Conservation (phyloP, 2,113 vertebrate species). For the Dascyllus trimaculatus region DNA sequence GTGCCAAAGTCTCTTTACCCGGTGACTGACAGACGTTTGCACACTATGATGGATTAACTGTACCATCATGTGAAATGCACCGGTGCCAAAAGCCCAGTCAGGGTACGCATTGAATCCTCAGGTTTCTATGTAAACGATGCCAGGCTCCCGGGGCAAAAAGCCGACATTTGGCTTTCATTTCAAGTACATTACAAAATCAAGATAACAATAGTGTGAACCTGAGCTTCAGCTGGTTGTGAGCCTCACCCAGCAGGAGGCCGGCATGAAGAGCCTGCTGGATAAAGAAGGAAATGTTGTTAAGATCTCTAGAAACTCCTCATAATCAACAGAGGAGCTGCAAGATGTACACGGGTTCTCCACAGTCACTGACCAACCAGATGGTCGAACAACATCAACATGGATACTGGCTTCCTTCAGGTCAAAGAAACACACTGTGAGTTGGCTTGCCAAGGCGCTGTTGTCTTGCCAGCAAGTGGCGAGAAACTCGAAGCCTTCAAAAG, state of each 20-base stretch:
- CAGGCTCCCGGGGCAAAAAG: constrained; percentile 13
- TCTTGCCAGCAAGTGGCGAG: constrained; percentile 17
- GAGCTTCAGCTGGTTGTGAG: constrained; percentile 1
- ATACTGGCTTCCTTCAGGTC: constrained; percentile 25
- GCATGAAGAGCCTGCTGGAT: neutral
- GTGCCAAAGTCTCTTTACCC: neutral
- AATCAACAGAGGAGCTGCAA: constrained; percentile 11
- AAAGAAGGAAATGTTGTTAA: neutral
- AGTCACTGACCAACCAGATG: constrained; percentile 15
- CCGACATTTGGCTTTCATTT: constrained; percentile 34
- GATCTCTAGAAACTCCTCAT: neutral
- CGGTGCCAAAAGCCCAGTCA: constrained; percentile 12
- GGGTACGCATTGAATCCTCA: constrained; percentile 8
- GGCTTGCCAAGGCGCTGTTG: neutral
- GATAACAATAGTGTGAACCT: neutral
- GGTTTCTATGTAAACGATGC: neutral
- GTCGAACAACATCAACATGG: constrained; percentile 10
- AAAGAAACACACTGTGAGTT: constrained; percentile 20
- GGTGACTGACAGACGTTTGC: constrained; percentile 23
- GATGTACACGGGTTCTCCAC: constrained; percentile 8
- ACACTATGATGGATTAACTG: constrained; percentile 23
- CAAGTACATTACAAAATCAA: constrained; percentile 22
- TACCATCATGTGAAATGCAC: constrained; percentile 3
- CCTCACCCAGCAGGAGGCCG: neutral
- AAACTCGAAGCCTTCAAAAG: constrained; percentile 1